phyloP scores from a whole-genome alignment of 2,797 vertebrate species.

The Enteromius radiatus region DNA sequence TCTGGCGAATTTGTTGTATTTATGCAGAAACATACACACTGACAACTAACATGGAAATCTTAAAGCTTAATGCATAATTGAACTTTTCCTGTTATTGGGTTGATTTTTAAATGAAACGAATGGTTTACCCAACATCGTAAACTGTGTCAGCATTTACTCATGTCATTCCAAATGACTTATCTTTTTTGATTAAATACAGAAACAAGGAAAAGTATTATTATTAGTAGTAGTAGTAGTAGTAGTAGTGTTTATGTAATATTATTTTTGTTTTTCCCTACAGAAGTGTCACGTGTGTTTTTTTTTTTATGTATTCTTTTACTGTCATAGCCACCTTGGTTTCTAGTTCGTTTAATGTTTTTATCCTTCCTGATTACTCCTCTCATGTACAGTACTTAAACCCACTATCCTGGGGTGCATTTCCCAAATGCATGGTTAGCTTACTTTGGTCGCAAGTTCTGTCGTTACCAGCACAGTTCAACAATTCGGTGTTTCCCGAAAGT shows the following conservation, averaged over 20 bases:
- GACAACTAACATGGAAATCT: not conserved
- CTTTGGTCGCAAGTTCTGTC: too few relatives aligned
- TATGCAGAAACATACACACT: slow-evolving; percentile 16
- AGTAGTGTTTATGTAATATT: not conserved
- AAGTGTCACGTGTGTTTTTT: not conserved
- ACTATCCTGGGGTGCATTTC: too few relatives aligned
- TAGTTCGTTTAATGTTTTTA: not conserved
- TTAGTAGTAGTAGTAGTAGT: too few relatives aligned
- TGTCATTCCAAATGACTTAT: not conserved
- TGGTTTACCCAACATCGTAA: not conserved
- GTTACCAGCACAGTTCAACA: too few relatives aligned
- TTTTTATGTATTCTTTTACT: not conserved
- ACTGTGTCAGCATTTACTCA: not conserved
- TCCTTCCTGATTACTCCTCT: not conserved
- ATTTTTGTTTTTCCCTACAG: not conserved
- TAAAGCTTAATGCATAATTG: not conserved
- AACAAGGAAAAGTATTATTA: not conserved
- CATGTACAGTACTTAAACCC: not conserved
- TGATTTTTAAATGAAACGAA: not conserved
- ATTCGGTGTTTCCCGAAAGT: too few relatives aligned
- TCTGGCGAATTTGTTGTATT: slow-evolving; percentile 51
- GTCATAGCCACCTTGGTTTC: not conserved
- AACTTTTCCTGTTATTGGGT: not conserved
- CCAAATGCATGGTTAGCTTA: too few relatives aligned
- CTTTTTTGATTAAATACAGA: not conserved